These are phyloP conservation scores for Sphyrna mokarran DNA, from an alignment of 2,113 vertebrate species.

Conservation along the genomic window DNA sequence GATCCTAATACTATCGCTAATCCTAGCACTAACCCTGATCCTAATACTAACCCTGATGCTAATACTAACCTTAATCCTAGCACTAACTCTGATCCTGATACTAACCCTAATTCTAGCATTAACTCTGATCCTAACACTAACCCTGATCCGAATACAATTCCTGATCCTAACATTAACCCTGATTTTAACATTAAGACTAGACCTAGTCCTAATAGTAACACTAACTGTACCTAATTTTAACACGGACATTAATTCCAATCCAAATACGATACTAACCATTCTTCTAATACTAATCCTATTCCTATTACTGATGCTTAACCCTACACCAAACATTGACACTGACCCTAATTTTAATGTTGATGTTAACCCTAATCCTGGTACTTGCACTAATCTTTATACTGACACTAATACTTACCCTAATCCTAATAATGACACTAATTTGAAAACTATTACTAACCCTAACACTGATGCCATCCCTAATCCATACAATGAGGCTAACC, in stretches of 20 bases:
- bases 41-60: neutral
- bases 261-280: neutral
- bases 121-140: neutral
- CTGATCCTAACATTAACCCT: neutral
- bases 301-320: neutral
- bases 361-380: neutral
- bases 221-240: neutral
- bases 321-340: too few species aligned
- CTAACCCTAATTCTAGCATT: neutral
- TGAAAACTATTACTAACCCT: neutral
- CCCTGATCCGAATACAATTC: neutral
- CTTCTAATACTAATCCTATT: neutral
- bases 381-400: neutral
- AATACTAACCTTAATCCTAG: neutral
- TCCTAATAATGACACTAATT: neutral
- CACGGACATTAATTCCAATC: neutral
- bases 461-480: neutral
- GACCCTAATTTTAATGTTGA: neutral
- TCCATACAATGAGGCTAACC: neutral
- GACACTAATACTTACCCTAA: neutral
- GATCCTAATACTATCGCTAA: neutral
- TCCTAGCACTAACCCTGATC: neutral
- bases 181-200: neutral
- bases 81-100: neutral
- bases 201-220: too few species aligned